These are phyloP conservation scores for Tupiocoris notatus DNA, from an alignment of 2,888 invertebrate genomes.

Conservation along the genomic window DNA sequence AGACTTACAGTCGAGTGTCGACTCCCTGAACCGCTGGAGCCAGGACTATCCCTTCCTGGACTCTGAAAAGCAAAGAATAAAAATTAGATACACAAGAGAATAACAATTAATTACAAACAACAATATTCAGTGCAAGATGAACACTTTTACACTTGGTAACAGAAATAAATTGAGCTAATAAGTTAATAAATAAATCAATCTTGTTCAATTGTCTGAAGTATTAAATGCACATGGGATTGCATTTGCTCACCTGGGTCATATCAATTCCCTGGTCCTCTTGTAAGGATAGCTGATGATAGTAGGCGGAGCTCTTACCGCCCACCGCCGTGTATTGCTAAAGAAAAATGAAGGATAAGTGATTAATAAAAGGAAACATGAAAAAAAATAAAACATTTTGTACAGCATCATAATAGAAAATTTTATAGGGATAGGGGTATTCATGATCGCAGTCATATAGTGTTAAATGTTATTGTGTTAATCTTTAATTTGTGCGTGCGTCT, in stretches of 20 bases:
- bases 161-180: no score
- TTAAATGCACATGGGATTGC: no score
- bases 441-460: no score
- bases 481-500: no score
- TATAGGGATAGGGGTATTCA: no score
- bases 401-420: no score
- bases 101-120: not conserved
- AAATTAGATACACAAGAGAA: not conserved
- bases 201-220: no score
- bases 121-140: no score
- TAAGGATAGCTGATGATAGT: slow-evolving; percentile 77
- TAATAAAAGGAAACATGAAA: not conserved
- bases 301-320: slow-evolving; percentile 62
- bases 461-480: no score
- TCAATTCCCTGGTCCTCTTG: slow-evolving; percentile 87
- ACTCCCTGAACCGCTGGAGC: slow-evolving; percentile 82
- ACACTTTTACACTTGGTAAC: no score
- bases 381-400: no score
- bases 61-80: slow-evolving; percentile 58
- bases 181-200: no score
- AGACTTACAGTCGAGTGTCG: slow-evolving; percentile 85
- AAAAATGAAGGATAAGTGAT: not conserved
- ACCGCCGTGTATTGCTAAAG: slow-evolving; percentile 55
- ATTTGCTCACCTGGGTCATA: slow-evolving; percentile 78
- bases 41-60: slow-evolving; percentile 90